Conservation (phyloP, 2,888 invertebrate species). For the Onthophagus sagittarius region DNA sequence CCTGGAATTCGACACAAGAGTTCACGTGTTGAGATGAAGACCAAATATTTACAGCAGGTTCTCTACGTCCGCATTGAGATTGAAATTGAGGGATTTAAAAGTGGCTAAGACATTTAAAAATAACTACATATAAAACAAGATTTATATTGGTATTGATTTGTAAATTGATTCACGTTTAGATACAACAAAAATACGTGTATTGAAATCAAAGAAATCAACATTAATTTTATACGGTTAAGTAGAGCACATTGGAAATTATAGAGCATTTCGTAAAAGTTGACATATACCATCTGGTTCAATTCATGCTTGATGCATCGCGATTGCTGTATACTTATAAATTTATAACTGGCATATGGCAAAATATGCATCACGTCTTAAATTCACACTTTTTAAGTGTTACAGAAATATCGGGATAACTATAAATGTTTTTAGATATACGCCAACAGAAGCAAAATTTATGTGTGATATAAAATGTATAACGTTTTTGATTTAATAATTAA, state of each 20-base stretch:
- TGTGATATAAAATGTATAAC: too few species aligned
- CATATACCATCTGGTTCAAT: not conserved
- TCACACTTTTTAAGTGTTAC: not conserved
- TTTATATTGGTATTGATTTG: too few species aligned
- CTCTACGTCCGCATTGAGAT: not conserved
- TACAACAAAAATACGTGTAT: not conserved
- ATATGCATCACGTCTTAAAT: not conserved
- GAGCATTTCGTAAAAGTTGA: not conserved
- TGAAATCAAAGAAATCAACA: too few species aligned
- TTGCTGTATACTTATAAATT: not conserved
- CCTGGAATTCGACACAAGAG: not conserved
- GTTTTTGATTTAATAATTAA: too few species aligned
- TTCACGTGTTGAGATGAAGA: not conserved
- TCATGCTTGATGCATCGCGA: not conserved
- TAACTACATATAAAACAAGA: not conserved
- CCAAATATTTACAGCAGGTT: not conserved
- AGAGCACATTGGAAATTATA: too few species aligned
- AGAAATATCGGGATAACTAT: not conserved
- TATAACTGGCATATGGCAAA: not conserved
- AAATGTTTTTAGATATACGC: not conserved
- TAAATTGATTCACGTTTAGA: not conserved
- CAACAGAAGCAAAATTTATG: not conserved
- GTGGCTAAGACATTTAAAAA: not conserved
- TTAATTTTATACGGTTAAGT: too few species aligned
- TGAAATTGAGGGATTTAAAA: not conserved